Conservation (phyloP, 53 echinoderm and acorn worm genomes). For the Paelopatides confundens region DNA sequence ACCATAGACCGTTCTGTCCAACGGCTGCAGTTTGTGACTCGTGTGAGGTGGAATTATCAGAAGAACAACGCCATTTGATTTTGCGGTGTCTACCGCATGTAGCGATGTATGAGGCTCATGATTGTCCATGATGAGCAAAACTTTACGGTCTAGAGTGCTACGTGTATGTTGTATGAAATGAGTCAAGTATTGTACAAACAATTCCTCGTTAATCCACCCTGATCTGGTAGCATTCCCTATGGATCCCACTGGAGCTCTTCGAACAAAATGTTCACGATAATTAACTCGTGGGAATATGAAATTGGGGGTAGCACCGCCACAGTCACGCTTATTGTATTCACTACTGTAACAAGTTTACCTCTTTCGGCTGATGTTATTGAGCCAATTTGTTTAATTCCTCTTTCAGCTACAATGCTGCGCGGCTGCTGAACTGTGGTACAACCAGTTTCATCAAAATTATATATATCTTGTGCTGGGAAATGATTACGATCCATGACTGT, state of each 20-base stretch:
- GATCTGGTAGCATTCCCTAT: constrained; percentile 52
- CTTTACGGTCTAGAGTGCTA: constrained; percentile 55
- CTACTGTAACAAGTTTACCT: constrained; percentile 61
- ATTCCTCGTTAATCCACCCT: constrained; percentile 60
- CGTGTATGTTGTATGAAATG: constrained; percentile 53
- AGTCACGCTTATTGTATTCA: constrained; percentile 47
- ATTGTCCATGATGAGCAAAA: no score
- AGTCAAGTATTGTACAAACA: constrained; percentile 41
- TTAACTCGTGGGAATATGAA: constrained; percentile 61
- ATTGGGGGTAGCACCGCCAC: constrained; percentile 52
- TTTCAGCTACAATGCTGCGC: constrained; percentile 16
- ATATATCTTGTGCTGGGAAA: constrained; percentile 3
- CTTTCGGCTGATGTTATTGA: constrained; percentile 53
- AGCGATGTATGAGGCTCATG: constrained; percentile 60
- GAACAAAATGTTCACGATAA: constrained; percentile 56
- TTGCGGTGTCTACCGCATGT: constrained; percentile 40
- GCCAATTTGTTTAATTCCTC: constrained; percentile 31
- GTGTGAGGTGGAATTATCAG: constrained; percentile 59
- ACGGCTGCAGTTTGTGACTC: constrained; percentile 60
- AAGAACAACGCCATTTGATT: constrained; percentile 60
- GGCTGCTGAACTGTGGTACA: constrained; percentile 21
- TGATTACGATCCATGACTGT: constrained; percentile 13
- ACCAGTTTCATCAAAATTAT: constrained; percentile 31
- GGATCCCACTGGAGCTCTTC: no score
- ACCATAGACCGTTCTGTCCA: constrained; percentile 18